These are phyloP conservation scores for Dascillus cervinus DNA, from an alignment of 2,888 invertebrate genomes.

Conservation along the genomic window DNA sequence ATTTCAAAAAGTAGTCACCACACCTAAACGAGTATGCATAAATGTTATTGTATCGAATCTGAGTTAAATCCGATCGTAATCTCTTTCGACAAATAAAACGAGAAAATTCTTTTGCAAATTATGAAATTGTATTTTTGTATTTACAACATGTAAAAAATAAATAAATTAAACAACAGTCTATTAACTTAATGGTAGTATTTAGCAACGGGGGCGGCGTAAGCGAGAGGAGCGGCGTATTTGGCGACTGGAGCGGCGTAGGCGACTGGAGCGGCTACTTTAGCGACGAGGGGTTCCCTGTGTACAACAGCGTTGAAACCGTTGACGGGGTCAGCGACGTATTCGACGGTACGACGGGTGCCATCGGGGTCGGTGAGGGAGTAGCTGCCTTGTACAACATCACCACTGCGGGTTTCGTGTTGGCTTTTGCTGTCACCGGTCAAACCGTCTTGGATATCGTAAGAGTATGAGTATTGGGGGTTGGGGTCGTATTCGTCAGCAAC, in stretches of 20 bases:
- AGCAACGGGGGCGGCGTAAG: slow-evolving; percentile 16
- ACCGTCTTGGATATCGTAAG: slow-evolving; percentile 49
- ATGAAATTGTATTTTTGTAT: not conserved
- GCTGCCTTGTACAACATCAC: slow-evolving; percentile 48
- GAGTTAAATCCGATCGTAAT: too few relatives aligned
- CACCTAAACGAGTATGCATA: too few relatives aligned
- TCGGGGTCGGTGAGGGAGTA: slow-evolving; percentile 49
- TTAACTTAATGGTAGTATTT: slow-evolving; percentile 3
- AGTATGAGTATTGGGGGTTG: slow-evolving; percentile 50
- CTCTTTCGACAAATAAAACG: too few relatives aligned
- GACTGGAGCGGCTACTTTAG: slow-evolving; percentile 40
- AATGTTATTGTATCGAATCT: too few relatives aligned
- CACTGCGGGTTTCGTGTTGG: slow-evolving; percentile 46
- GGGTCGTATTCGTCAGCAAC: slow-evolving; percentile 43
- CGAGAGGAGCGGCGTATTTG: slow-evolving; percentile 17
- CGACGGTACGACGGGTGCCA: slow-evolving; percentile 46
- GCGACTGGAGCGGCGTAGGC: slow-evolving; percentile 26
- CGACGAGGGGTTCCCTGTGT: slow-evolving; percentile 50
- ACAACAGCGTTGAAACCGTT: slow-evolving; percentile 60
- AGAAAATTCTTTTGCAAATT: too few relatives aligned
- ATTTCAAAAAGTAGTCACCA: too few relatives aligned
- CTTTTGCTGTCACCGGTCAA: slow-evolving; percentile 48
- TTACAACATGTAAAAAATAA: not conserved
- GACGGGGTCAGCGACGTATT: slow-evolving; percentile 52
- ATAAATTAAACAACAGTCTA: slow-evolving; percentile 1